A percentile compares a stretch with the other conserved stretches of the same genome.
These are phyloP conservation scores for Morone chrysops DNA, from an alignment of 2,113 vertebrate species.

Conservation along the genomic window DNA sequence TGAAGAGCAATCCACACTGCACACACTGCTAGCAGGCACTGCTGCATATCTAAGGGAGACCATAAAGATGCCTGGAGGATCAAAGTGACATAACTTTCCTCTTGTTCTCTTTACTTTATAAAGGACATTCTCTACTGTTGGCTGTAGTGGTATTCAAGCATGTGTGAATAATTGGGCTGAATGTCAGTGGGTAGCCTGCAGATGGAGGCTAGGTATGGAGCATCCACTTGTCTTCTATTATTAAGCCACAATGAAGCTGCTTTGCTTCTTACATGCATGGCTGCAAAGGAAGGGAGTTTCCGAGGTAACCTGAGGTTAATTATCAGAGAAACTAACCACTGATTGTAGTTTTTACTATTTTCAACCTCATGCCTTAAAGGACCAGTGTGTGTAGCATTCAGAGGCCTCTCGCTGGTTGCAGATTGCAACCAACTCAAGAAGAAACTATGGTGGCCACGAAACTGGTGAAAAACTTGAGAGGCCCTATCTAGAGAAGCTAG, in stretches of 20 bases:
- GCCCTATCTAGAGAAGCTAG: too few relatives aligned
- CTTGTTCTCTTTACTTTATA: slow-evolving; percentile 71
- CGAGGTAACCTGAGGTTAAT: slow-evolving; percentile 17
- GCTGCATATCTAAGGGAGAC: slow-evolving; percentile 49
- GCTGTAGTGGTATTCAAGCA: slow-evolving; percentile 73
- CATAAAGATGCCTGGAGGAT: slow-evolving; percentile 59
- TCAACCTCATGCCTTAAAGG: background rate
- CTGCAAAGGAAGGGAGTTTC: slow-evolving; percentile 14
- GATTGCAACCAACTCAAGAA: too few relatives aligned
- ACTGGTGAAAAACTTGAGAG: too few relatives aligned
- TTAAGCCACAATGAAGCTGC: slow-evolving; percentile 59
- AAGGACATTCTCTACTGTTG: slow-evolving; percentile 77
- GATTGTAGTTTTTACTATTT: background rate
- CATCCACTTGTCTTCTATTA: slow-evolving; percentile 66
- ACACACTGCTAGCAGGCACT: slow-evolving; percentile 19
- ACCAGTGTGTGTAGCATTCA: too few relatives aligned
- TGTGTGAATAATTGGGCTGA: slow-evolving; percentile 82
- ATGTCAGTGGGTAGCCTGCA: slow-evolving; percentile 81
- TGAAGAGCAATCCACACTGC: slow-evolving; percentile 36
- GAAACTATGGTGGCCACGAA: too few relatives aligned
- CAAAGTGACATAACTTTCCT: slow-evolving; percentile 67
- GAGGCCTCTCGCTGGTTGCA: too few relatives aligned
- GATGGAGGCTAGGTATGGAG: slow-evolving; percentile 67
- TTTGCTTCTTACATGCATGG: slow-evolving; percentile 33
- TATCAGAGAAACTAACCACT: background rate